Evolutionary conservation across 1,140 invertebrate species (phyloP).

Genomic region (Mactra quadrangularis): DNA sequence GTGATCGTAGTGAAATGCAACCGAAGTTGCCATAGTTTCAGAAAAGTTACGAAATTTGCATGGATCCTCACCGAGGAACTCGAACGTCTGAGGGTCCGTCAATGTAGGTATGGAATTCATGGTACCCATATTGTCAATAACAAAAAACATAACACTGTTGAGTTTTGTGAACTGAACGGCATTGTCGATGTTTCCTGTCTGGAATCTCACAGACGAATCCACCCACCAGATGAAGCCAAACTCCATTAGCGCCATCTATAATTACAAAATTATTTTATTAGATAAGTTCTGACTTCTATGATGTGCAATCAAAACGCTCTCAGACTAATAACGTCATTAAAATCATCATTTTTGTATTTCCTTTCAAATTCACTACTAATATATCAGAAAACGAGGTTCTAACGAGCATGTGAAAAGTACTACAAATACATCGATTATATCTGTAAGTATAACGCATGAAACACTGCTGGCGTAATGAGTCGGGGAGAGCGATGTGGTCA

Average conservation of each 20-base stretch:
- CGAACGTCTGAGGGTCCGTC: slow-evolving; percentile 8
- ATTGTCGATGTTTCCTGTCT: neutral
- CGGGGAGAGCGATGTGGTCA: too few relatives aligned
- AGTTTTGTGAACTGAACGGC: neutral
- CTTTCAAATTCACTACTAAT: neutral
- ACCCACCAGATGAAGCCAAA: slow-evolving; percentile 50
- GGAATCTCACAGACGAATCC: slow-evolving; percentile 22
- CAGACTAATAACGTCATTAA: neutral
- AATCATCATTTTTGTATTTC: neutral
- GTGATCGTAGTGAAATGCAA: slow-evolving; percentile 4
- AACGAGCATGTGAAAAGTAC: neutral
- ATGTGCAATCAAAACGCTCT: neutral
- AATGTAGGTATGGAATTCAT: neutral
- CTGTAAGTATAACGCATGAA: too few relatives aligned
- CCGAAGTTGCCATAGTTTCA: neutral
- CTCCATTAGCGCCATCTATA: slow-evolving; percentile 28
- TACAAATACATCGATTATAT: neutral
- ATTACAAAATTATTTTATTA: neutral
- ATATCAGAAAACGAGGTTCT: neutral
- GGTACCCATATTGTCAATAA: neutral
- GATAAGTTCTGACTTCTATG: neutral
- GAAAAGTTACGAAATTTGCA: slow-evolving; percentile 42
- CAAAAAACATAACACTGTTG: slow-evolving; percentile 17
- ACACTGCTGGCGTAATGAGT: too few relatives aligned
- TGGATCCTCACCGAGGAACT: slow-evolving; percentile 21